Evolutionary conservation across 1,140 invertebrate genomes (phyloP).

Genomic region (Nasonia giraulti): DNA sequence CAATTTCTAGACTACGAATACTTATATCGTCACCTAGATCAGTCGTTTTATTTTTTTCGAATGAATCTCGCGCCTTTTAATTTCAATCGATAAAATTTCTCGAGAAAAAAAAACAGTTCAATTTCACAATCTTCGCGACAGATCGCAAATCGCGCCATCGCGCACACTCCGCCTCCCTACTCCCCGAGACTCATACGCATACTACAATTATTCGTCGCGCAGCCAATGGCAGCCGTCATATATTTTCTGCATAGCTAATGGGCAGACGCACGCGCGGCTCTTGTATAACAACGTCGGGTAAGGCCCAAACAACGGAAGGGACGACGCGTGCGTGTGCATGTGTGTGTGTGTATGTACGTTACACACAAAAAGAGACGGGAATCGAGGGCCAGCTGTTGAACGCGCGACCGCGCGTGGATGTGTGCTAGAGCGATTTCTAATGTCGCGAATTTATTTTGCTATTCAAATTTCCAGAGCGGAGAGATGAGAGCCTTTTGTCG

Average conservation of each 20-base stretch:
- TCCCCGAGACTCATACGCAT: not conserved
- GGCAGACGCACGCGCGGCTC: slow-evolving; percentile 27
- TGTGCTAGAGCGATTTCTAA: slow-evolving; percentile 22
- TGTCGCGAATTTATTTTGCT: slow-evolving; percentile 31
- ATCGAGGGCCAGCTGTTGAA: slow-evolving; percentile 42
- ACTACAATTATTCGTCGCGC: not conserved
- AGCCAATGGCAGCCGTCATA: slow-evolving; percentile 3
- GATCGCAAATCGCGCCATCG: not conserved
- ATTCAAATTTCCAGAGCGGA: slow-evolving; percentile 11
- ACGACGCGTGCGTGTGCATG: not conserved
- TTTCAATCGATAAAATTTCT: not conserved
- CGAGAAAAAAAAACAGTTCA: not conserved
- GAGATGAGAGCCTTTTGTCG: not conserved
- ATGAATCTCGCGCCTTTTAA: not conserved
- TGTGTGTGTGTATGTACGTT: not conserved
- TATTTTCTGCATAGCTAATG: slow-evolving; percentile 28
- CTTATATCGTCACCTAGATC: not conserved
- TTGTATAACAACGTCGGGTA: slow-evolving; percentile 35
- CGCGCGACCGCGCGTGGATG: not conserved
- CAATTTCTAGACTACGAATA: not conserved
- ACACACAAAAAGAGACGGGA: not conserved
- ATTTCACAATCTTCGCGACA: not conserved
- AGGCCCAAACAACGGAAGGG: not conserved
- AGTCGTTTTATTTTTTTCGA: not conserved
- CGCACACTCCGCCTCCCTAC: not conserved